phyloP scores from a whole-genome alignment of 2,797 vertebrate species.

The Lates japonicus region DNA sequence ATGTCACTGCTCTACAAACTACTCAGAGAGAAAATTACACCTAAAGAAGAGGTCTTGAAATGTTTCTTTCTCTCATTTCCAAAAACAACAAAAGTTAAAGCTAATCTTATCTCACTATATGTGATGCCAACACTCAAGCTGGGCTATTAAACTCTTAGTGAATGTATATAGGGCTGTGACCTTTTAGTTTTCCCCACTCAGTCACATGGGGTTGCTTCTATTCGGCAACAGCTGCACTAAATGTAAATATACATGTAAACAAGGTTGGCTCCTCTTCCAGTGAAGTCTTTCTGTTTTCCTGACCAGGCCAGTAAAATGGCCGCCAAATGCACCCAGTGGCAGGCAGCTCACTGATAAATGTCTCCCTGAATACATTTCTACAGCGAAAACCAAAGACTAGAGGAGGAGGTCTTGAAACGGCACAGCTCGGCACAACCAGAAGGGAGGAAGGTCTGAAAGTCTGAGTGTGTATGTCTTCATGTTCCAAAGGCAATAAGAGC shows the following conservation, averaged over 20 bases:
- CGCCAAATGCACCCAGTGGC: conserved; percentile 56
- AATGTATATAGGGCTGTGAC: conserved; percentile 69
- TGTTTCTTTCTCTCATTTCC: background rate
- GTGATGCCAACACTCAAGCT: conserved; percentile 37
- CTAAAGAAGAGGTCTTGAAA: background rate
- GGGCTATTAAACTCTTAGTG: conserved; percentile 59
- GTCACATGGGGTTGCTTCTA: conserved; percentile 66
- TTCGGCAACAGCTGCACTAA: conserved; percentile 80
- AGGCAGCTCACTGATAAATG: conserved; percentile 71
- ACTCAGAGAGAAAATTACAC: background rate
- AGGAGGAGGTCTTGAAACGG: conserved; percentile 62
- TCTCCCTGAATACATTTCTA: conserved; percentile 78
- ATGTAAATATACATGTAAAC: conserved; percentile 86
- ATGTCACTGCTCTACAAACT: background rate
- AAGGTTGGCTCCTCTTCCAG: conserved; percentile 70
- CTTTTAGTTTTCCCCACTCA: conserved; percentile 61
- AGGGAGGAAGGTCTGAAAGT: conserved; percentile 61
- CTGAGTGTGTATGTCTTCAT: conserved; percentile 57
- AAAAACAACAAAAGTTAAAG: background rate
- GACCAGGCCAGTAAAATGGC: conserved; percentile 70
- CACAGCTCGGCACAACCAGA: conserved; percentile 42
- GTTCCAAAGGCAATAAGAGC: conserved; percentile 75
- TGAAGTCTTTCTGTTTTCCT: conserved; percentile 72
- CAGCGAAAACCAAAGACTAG: conserved; percentile 66
- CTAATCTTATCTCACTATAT: background rate